Base-by-base conservation (phyloP, 2,113 vertebrate species). In the Halcyon senegalensis region DNA sequence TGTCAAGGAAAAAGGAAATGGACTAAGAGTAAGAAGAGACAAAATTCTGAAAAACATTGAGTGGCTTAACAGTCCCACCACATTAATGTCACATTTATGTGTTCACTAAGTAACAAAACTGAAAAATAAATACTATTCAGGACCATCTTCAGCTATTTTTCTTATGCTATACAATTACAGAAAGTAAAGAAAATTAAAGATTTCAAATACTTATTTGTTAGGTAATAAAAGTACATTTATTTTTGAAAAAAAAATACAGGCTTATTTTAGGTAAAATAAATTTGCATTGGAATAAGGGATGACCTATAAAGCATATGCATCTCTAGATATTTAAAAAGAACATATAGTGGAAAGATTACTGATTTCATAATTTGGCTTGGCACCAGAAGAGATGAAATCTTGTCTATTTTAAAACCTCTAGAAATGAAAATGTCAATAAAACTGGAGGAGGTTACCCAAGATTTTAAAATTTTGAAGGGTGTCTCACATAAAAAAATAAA, bases 41-140 rank as follows among this genome's bases (percentile, higher is more conserved):
- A 75, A 48, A 85, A 92, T 93, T 92, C 43, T 18, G 83, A 94
- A 93, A 92, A 27, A 25, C 43, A 94, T 19, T n/a, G 25, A 63
- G 27, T 63, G 19, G 9, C 82, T 93, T 87, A 94, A 70, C 6
- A 76, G 46, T 82, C 11, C 21, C 12, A 60, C 7, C 5, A 62
- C 9, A 28, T 67, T 67, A 66, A 67, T 19, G 23, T 55, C 73
- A 69, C 21, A 44, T 62, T 85, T 72, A n/a, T 76, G 51, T n/a
- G 7, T 72, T 70, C 33, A 60, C 2, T 76, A 33, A 56, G 15
- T 62, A 53, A 44, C 11, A 6, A 69, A 83, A 44, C 4, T 1
- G 25, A 1, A 78, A 89, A 75, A 69, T 13, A 89, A 92, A 76
- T 56, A 66, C 3, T 55, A 7, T n/a, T 63, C 39, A 73, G 19